Evolutionary conservation across 2,113 vertebrate species (phyloP), one percentile per base, ranked within the genome.

Genomic region (Felis chaus): DNA sequence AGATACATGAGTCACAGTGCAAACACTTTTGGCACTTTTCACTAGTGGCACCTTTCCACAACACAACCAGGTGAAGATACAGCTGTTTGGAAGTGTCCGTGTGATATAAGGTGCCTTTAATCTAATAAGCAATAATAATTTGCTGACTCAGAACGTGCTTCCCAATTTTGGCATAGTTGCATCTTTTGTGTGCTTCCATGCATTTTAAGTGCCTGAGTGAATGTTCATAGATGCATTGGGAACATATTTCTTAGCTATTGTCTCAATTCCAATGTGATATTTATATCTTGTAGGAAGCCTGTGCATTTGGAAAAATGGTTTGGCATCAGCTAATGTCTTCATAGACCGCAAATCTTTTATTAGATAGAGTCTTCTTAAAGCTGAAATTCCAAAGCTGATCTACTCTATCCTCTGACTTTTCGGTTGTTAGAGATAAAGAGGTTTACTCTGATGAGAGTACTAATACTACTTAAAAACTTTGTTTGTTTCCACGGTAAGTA

Each of bases 361-460:
- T 88, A 91, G 55, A n/a, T 86, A 50, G 80, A 89, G 9, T 87
- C 86, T 94, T 85, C 45, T 91, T 86, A 69, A 94, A 94, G 36
- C 48, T 94, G 31, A 61, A 88, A 95, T 94, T 50, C 65, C 39
- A 13, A 31, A 79, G 50, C 95, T 66, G 4, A 73, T 85, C 25
- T 79, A 4, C 39, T 39, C 29, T 79, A 6, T 81, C 15, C 7
- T 69, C 14, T 89, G 27, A 88, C 50, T 80, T 95, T 95, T 86
- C 48, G 11, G 1, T 80, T 65, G 10, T 87, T 89, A 57, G 57
- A 92, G 66, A 92, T 84, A 45, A 57, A 93, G 31, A 84, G 9
- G 25, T 83, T 76, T 61, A 41, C 76, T 63, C 33, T 92, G 7
- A 65, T 57, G n/a, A 61, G 68, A 50, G 13, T 55, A 63, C 36